Percentiles rank a stretch among this genome's conserved stretches.
These are phyloP conservation scores for Fulica atra DNA, from an alignment of 2,113 vertebrate genomes.

Conservation along the genomic window DNA sequence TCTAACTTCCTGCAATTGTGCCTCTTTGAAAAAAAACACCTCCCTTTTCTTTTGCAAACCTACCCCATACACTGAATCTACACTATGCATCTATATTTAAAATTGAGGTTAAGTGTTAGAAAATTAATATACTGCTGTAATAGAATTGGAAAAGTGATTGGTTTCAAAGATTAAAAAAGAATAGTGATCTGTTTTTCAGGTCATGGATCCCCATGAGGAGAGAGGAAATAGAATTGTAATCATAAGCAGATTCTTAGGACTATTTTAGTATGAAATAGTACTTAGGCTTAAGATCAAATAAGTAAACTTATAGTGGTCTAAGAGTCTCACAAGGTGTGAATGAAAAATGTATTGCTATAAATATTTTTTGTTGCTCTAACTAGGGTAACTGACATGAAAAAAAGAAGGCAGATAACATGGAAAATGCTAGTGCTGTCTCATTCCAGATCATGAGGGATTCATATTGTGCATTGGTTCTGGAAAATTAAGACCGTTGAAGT, in stretches of 20 bases:
- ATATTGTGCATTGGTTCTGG: not conserved
- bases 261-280: not conserved
- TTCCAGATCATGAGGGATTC: not conserved
- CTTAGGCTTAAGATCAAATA: not conserved
- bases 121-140: not conserved
- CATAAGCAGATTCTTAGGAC: not conserved
- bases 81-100: not conserved
- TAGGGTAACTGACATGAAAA: not conserved
- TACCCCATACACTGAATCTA: not conserved
- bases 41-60: not conserved
- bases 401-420: not conserved
- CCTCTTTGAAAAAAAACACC: not conserved
- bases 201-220: not conserved
- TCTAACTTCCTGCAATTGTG: not conserved
- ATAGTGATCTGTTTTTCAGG: not conserved
- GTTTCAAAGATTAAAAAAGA: not conserved
- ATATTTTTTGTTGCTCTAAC: not conserved
- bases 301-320: not conserved
- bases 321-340: not conserved
- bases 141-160: not conserved
- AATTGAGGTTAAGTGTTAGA: not conserved
- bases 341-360: not conserved
- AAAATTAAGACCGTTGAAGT: not conserved
- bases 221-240: not conserved
- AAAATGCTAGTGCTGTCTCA: not conserved